Base-by-base conservation (phyloP, 2,113 vertebrate species). In the Gymnogyps californianus region DNA sequence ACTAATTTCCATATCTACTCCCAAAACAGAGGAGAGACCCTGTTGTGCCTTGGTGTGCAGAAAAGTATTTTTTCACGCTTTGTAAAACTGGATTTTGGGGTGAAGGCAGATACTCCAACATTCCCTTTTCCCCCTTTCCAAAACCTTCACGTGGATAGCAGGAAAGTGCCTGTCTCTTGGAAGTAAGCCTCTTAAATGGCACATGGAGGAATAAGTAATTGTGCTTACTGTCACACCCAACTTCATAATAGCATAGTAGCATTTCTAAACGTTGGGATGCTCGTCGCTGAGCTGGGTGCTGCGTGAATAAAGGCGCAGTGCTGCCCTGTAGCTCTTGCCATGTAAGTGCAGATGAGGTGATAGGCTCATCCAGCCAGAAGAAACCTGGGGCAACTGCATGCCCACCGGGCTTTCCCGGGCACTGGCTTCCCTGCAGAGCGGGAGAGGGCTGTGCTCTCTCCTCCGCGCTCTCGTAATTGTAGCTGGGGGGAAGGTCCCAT, bases 311-410 rank as follows among this genome's bases (percentile, higher is more conserved):
- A 79, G 55, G 61, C 1, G 1, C 29, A 7, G 21, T 62, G 44
- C 67, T 93, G 54, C 58, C 61, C 42, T 0, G 0, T 47, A 40
- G 72, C 20, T 80, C 51, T 70, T 38, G 34, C 65, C 3, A 0
- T 46, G 7, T 32, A 44, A 85, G 47, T 44, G 44, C 36, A 64
- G 38, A 21, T 58, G 57, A 83, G n/a, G 47, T 4, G 3, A 75
- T 8, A 24, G 42, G 17, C 13, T 24, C 5, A 8, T 82, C 69
- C 70, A 82, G 57, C 19, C 14, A 4, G 42, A 67, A 61, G 52
- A 67, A 85, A 59, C 0, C 1, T 52, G 47, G 13, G 16, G 11
- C 0, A 0, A 47, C 65, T 49, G 38, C 29, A 38, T 58, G 38
- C 61, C 71, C 0, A 1, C 32, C 2, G 8, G 58, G 24, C 32